A percentile compares a stretch with the other conserved stretches of the same genome.
Evolutionary conservation across 1,140 invertebrate genomes (phyloP).

Genomic region (Tetranychus urticae): DNA sequence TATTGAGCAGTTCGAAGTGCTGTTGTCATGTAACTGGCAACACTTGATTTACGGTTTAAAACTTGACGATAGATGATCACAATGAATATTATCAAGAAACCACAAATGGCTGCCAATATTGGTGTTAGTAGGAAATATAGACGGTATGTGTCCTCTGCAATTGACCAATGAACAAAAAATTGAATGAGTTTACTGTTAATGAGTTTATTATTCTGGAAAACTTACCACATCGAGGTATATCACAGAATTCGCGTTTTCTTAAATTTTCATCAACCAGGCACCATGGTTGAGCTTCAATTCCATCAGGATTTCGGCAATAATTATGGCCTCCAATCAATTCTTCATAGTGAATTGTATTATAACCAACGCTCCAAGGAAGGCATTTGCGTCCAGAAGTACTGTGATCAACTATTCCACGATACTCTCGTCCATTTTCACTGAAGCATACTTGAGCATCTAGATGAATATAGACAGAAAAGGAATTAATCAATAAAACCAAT

Average conservation of each 20-base stretch:
- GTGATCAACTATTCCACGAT: constrained; percentile 43
- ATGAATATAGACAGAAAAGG: background rate
- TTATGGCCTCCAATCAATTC: constrained; percentile 68
- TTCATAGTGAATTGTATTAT: constrained; percentile 34
- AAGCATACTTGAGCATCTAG: constrained; percentile 32
- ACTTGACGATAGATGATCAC: too few relatives aligned
- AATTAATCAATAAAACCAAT: too few relatives aligned
- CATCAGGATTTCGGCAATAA: constrained; percentile 74
- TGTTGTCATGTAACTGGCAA: too few relatives aligned
- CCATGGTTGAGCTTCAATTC: constrained; percentile 54
- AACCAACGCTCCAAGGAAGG: constrained; percentile 48
- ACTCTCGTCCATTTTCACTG: constrained; percentile 51
- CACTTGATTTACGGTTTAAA: too few relatives aligned
- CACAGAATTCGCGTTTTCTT: constrained; percentile 39
- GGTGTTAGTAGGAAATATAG: too few relatives aligned
- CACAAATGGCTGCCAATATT: too few relatives aligned
- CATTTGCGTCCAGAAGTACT: constrained; percentile 47
- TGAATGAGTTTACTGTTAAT: too few relatives aligned
- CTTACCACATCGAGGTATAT: constrained; percentile 54
- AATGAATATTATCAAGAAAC: too few relatives aligned
- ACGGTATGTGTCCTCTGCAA: too few relatives aligned
- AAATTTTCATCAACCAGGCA: constrained; percentile 37
- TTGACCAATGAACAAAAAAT: too few relatives aligned
- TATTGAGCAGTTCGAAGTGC: too few relatives aligned
- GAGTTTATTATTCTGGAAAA: background rate